These are phyloP conservation scores for Stigmatopora nigra DNA, from an alignment of 2,113 vertebrate species.

Conservation along the genomic window DNA sequence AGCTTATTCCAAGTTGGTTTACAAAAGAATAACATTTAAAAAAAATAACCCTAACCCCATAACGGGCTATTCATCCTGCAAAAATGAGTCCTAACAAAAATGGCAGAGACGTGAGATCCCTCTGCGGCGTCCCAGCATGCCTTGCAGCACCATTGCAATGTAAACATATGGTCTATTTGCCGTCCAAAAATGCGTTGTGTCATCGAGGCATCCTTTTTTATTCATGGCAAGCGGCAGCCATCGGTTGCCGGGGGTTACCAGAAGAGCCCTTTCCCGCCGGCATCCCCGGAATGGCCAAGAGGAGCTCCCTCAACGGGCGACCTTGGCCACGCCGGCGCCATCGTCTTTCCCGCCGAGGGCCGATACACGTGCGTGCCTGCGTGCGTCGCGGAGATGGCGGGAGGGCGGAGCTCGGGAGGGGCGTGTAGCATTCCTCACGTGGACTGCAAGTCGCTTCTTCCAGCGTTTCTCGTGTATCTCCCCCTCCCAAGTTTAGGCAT, in stretches of 20 bases:
- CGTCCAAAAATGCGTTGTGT: not conserved
- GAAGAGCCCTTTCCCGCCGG: slow-evolving; percentile 46
- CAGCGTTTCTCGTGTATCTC: slow-evolving; percentile 2
- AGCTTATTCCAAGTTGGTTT: no score
- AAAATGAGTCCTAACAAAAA: no score
- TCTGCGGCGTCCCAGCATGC: no score
- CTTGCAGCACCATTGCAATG: no score
- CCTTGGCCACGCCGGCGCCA: slow-evolving; percentile 18
- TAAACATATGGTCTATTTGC: no score
- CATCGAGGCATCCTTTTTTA: not conserved
- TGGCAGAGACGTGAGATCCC: no score
- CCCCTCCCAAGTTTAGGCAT: not conserved
- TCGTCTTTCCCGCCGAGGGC: slow-evolving; percentile 2
- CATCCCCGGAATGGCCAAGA: slow-evolving; percentile 44
- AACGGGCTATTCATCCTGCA: no score
- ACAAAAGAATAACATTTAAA: no score
- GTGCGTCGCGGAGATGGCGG: no score
- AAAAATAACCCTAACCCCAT: no score
- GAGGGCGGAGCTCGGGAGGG: slow-evolving; percentile 21
- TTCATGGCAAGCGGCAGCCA: not conserved
- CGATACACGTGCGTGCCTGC: slow-evolving; percentile 7
- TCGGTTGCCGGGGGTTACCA: slow-evolving; percentile 58
- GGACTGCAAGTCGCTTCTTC: slow-evolving; percentile 49
- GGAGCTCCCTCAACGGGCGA: slow-evolving; percentile 46
- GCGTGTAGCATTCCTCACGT: slow-evolving; percentile 49